Base-by-base conservation (phyloP, 2,888 invertebrate species). In the Dorcus hopei region DNA sequence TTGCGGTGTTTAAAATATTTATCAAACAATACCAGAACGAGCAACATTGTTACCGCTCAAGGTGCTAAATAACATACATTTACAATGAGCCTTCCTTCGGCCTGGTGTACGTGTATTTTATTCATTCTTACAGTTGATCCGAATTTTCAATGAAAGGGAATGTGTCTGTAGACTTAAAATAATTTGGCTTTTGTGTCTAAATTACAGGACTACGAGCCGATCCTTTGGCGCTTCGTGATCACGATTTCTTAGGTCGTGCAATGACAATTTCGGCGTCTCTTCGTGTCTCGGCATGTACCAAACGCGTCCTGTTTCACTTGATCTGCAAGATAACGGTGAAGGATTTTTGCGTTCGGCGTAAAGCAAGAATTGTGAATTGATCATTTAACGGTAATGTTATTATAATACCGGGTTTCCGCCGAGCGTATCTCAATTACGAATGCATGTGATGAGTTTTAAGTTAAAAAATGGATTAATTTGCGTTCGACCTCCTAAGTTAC, bases 381-480 rank as follows among this genome's bases (percentile, higher is more conserved):
- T 33, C 26, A 33, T 33, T 33, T 33, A 33, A 33, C 26, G 26
- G 26, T 33, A 33, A 33, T 33, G 26, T 33, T 33, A 33, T 33
- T 33, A 33, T 33, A 33, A 33, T 33, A 7, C 26, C 26, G 26
- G 26, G 26, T 33, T 33, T 33, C 42, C 42, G 42, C 5, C 42
- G 42, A 11, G 9, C 11, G 11, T 16, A 14, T 42, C 42, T 42
- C 42, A 42, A 14, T 42, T 42, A 42, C 42, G 42, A 42, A 42
- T 42, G 42, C 42, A 42, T 16, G 42, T 11, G 16, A 14, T 19
- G 14, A 19, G 19, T 45, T 9, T 45, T 19, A 9, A 19, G 49
- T 61, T 47, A 57, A 62, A 65, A 65, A 62, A 56, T 52, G 61
- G 52, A 62, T 63, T 64, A 64, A 65, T 65, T 62, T 54, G 55